Evolutionary conservation across 2,113 vertebrate genomes (phyloP).

Genomic region (Trogon melanurus): DNA sequence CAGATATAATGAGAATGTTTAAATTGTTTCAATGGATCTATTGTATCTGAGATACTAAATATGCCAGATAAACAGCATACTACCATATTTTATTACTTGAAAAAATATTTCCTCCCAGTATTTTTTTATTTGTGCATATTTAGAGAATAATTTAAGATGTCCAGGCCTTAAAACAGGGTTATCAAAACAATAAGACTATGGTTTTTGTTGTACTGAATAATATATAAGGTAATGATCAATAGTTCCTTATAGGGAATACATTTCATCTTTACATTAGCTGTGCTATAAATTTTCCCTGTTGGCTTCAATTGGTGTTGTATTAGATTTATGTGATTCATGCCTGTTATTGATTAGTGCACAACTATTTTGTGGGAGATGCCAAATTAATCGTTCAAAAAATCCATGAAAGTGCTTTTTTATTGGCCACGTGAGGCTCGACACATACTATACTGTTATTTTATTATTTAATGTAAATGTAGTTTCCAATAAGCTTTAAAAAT

Average conservation of each 20-base stretch:
- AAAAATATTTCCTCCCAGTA: not conserved
- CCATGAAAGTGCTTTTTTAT: conserved; percentile 74
- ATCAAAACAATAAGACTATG: conserved; percentile 1
- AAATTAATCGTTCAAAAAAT: conserved; percentile 77
- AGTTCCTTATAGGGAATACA: conserved; percentile 36
- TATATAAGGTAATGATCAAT: conserved; percentile 55
- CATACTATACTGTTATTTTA: conserved; percentile 19
- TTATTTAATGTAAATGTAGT: conserved; percentile 48
- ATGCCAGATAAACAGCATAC: not conserved
- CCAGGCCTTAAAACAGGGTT: not conserved
- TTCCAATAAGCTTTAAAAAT: conserved; percentile 52
- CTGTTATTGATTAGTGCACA: conserved; percentile 47
- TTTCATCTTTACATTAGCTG: conserved; percentile 43
- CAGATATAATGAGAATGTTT: not conserved
- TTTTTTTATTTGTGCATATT: not conserved
- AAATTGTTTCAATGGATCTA: not conserved
- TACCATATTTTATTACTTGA: not conserved
- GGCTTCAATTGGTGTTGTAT: conserved; percentile 33
- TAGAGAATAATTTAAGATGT: conserved; percentile 31
- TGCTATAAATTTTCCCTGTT: conserved; percentile 42
- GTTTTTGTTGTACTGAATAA: conserved; percentile 56
- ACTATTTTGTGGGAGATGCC: conserved; percentile 65
- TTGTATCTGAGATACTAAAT: not conserved
- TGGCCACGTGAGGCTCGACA: conserved; percentile 53
- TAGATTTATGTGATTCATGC: conserved; percentile 53